Conservation (phyloP, 1,140 invertebrate genomes). For the Conus betulinus region DNA sequence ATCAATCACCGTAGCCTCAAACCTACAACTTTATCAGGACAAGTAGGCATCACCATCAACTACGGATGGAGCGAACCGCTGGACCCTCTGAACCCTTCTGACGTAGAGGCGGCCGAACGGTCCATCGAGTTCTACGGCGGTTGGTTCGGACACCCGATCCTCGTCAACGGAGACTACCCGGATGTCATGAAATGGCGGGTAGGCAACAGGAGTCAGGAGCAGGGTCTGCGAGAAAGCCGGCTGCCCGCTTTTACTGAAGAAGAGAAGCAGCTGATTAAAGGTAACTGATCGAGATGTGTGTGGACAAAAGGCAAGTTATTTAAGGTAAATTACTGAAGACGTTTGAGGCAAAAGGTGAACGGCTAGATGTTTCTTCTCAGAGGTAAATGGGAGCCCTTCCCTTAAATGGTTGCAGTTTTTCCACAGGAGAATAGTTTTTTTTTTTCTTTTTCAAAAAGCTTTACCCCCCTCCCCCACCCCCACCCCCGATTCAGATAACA, state of each 20-base stretch:
- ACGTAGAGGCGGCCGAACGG: slow-evolving; percentile 47
- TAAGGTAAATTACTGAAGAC: no score
- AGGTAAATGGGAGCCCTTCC: no score
- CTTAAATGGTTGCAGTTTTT: no score
- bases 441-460: no score
- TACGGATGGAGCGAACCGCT: slow-evolving; percentile 42
- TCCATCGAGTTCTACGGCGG: slow-evolving; percentile 60
- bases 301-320: no score
- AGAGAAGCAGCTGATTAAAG: slow-evolving; percentile 56
- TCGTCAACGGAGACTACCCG: slow-evolving; percentile 72
- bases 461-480: no score
- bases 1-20: no score
- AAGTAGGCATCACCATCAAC: slow-evolving; percentile 47
- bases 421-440: no score
- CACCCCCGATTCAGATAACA: no score
- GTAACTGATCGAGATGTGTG: no score
- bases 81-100: slow-evolving; percentile 31
- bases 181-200: slow-evolving; percentile 61
- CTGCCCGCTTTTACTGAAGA: slow-evolving; percentile 58
- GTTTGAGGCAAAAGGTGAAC: no score
- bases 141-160: slow-evolving; percentile 71
- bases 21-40: slow-evolving; percentile 25
- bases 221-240: slow-evolving; percentile 49
- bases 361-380: no score
- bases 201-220: slow-evolving; percentile 51